Evolutionary conservation across 1,140 invertebrate species (phyloP), one percentile per base, ranked within the genome.

Genomic region (Aphaenogaster floridana): DNA sequence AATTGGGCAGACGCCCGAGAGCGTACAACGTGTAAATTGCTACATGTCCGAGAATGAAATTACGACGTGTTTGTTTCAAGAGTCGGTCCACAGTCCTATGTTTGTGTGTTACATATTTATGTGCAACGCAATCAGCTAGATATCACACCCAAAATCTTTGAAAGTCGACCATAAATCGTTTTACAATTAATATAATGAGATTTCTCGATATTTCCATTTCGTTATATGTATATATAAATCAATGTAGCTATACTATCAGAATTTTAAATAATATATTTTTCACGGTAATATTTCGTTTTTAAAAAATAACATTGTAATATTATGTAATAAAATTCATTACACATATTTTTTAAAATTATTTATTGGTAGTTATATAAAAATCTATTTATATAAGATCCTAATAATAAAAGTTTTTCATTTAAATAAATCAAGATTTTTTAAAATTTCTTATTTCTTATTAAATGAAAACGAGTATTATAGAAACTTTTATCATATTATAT

Each of bases 1-100:
- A 86, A 88, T 88, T 87, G 36, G 57, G 50, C 72, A 68, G 61
- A 76, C 54, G 11, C 1, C 11, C 17, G 69, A 17, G 36, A 34
- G 48, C 48, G 13, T 17, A 36, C 34, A 45, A 21, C 28, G 6
- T 57, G 69, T 74, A 61, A 63, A 84, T 84, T 50, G 42, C 45
- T 83, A 61, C 42, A 69, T 50, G 48, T 21, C 1, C 36, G 64
- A 42, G 28, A 74, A 48, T 61, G 54, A 48, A 28, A 57, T 57
- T 74, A 74, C 11, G 15, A 83, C 11, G 54, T 36, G 52, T 28
- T 48, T 54, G 68, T 45, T 81, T 17, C 21, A 36, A 3, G 1
- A 69, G n/a, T 80, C 17, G 17, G 11, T 48, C 15, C 17, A 68
- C n/a, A 69, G 9, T 64, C n/a, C 39, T 13, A 57, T 21, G 21